These are phyloP conservation scores for Tenthredo scrophulariae DNA, from an alignment of 2,888 invertebrate species.

Conservation along the genomic window DNA sequence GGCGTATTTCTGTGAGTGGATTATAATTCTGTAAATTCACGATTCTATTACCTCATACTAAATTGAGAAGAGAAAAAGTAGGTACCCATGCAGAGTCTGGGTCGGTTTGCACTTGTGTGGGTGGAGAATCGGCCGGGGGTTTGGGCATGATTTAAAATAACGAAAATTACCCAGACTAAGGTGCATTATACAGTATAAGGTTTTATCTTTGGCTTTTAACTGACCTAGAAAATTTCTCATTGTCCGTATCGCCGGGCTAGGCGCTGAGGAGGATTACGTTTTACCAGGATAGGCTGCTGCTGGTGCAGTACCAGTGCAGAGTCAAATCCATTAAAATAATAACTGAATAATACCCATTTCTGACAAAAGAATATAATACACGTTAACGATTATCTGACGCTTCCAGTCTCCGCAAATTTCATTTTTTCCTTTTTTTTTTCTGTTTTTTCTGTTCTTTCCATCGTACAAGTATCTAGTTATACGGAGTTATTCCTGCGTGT, in stretches of 20 bases:
- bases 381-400: slow-evolving; percentile 28
- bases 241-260: slow-evolving; percentile 11
- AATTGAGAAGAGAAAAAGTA: neutral
- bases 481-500: neutral
- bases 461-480: neutral
- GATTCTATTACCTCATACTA: neutral
- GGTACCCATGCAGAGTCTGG: neutral
- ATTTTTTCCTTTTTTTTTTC: neutral
- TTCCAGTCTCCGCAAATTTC: neutral
- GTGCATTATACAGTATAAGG: neutral
- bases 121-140: neutral
- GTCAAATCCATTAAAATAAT: slow-evolving; percentile 36
- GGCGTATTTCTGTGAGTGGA: neutral
- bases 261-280: slow-evolving; percentile 25
- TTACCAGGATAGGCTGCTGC: neutral
- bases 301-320: neutral
- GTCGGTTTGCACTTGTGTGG: too few species aligned
- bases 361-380: slow-evolving; percentile 22
- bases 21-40: neutral
- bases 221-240: slow-evolving; percentile 41
- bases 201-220: slow-evolving; percentile 22
- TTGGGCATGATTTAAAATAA: neutral
- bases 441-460: neutral
- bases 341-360: slow-evolving; percentile 20
- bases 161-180: slow-evolving; percentile 19